Evolutionary conservation across 2,888 invertebrate species (phyloP).

Genomic region (Orthonychiurus folsomi): DNA sequence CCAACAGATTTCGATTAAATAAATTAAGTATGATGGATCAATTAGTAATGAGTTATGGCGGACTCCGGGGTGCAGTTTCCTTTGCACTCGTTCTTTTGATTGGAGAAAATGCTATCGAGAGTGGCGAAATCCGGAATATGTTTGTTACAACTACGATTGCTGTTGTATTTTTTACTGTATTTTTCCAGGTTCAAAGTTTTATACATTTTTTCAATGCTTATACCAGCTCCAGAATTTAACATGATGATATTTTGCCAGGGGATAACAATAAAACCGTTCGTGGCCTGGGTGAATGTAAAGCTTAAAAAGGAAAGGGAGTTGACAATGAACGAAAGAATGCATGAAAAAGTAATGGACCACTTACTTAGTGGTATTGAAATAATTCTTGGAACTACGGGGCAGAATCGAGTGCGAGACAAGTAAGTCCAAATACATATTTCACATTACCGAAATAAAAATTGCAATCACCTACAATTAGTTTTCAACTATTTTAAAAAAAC

Average conservation of each 20-base stretch:
- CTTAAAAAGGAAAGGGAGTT: conserved; percentile 78
- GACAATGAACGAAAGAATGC: conserved; percentile 94
- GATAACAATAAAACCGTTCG: conserved; percentile 93
- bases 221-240: neutral
- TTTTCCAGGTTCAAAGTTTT: conserved; percentile 69
- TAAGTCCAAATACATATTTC: conserved; percentile 41
- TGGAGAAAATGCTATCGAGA: conserved; percentile 70
- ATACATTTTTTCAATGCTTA: neutral
- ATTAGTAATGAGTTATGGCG: conserved; percentile 50
- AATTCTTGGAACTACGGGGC: conserved; percentile 87
- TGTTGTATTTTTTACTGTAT: conserved; percentile 97
- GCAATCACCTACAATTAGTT: neutral
- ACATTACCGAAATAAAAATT: no score
- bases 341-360: conserved; percentile 82
- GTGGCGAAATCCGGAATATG: conserved; percentile 52
- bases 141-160: conserved; percentile 95
- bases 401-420: conserved; percentile 85
- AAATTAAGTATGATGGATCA: conserved; percentile 87
- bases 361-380: conserved; percentile 96
- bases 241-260: conserved; percentile 51
- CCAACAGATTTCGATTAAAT: conserved; percentile 83
- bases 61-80: conserved; percentile 91
- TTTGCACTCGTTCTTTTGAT: conserved; percentile 87
- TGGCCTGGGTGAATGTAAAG: conserved; percentile 87
- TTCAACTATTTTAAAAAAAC: conserved; percentile 19